Evolutionary conservation across 2,888 invertebrate species (phyloP), one percentile per base, ranked within the genome.

Genomic region (Ferdinandea cuprea): DNA sequence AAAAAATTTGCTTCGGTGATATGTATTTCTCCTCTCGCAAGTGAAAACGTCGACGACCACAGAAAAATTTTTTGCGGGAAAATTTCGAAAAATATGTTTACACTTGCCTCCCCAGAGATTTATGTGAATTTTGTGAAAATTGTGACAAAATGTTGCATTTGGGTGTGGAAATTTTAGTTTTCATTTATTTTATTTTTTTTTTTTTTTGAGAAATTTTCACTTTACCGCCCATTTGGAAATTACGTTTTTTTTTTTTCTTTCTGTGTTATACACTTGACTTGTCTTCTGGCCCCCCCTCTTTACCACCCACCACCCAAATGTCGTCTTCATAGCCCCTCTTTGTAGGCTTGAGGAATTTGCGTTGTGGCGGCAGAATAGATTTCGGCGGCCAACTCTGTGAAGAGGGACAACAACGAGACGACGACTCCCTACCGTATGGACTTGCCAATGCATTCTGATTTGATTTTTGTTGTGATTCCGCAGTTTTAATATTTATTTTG

Each of bases 211-310:
- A 76, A 68, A 52, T 37, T 66, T 77, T 68, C 56, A 63, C 68
- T 83, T 83, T 78, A 72, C 83, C 83, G 78, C 83, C 72, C 83
- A 72, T 78, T 78, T 83, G 72, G 35, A 52, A 40, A 52, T 25
- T 28, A 42, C 25, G 35, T 58, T 48, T 48, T 30, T 17, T 19
- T 37, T 19, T 58, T 48, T 48, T 30, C n/a, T 19, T 37, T 19
- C 15, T 40, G 25, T 46, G 46, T 46, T 30, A 30, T 65, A 65
- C 72, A 71, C 72, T 72, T 54, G 59, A 28, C 35, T 25, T 25
- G 25, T 25, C 25, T 25, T 25, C 30, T 11, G 40, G 30, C 13
- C 35, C n/a, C 15, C 28, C 46, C 8, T 32, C 3, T 9, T 11
- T n/a, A n/a, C n/a, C n/a, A n/a, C n/a, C n/a, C n/a, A n/a, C n/a